phyloP scores from a whole-genome alignment of 2,113 vertebrate species.

The Chitala chitala region DNA sequence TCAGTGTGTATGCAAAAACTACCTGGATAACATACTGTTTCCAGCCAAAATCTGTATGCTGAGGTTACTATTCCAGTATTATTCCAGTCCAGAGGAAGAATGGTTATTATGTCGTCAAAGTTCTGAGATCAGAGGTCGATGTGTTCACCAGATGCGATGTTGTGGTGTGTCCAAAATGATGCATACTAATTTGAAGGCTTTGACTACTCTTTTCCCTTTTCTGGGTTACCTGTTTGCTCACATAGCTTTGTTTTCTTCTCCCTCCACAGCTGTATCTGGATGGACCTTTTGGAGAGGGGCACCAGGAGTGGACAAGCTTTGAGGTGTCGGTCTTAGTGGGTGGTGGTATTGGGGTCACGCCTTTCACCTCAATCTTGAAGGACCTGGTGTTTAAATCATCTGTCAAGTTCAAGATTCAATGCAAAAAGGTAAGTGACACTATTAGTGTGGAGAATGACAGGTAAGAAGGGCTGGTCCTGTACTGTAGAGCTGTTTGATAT shows the following conservation, averaged over 20 bases:
- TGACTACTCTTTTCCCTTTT: no score
- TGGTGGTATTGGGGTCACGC: conserved; percentile 84
- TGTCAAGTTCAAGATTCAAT: conserved; percentile 74
- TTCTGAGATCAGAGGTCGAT: no score
- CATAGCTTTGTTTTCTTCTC: neutral
- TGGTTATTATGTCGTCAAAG: no score
- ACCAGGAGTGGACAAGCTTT: conserved; percentile 85
- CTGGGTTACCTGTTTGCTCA: neutral
- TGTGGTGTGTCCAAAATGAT: no score
- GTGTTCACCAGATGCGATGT: no score
- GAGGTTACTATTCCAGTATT: no score
- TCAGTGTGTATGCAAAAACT: no score
- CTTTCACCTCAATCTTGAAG: conserved; percentile 87
- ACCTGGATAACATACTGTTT: no score
- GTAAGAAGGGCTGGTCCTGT: neutral
- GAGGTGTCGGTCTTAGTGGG: conserved; percentile 86
- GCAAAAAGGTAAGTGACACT: conserved; percentile 76
- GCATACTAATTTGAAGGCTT: no score
- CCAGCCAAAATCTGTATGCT: no score
- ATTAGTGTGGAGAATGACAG: neutral
- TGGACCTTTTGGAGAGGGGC: conserved; percentile 84
- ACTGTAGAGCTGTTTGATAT: neutral
- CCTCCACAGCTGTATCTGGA: conserved; percentile 78
- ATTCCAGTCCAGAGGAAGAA: no score
- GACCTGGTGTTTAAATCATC: conserved; percentile 88